phyloP scores from a whole-genome alignment of 2,888 invertebrate genomes.

The Dascillus cervinus region DNA sequence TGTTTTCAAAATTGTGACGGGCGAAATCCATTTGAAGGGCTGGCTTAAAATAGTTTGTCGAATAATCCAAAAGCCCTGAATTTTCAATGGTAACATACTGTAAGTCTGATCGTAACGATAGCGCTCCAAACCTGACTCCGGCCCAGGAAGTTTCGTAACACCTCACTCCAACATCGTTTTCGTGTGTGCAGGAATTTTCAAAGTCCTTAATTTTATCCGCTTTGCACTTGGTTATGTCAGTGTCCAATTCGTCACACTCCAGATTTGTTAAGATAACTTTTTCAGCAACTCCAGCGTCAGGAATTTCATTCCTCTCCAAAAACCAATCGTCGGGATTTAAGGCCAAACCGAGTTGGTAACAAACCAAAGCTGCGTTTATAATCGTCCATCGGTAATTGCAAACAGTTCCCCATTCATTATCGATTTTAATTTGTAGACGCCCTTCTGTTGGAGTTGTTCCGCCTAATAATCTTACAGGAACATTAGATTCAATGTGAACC shows the following conservation, averaged over 20 bases:
- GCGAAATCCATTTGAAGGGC: slow-evolving; percentile 85
- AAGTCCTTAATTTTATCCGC: slow-evolving; percentile 70
- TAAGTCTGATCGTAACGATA: slow-evolving; percentile 79
- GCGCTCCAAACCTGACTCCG: slow-evolving; percentile 81
- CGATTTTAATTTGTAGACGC: slow-evolving; percentile 73
- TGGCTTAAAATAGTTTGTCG: slow-evolving; percentile 78
- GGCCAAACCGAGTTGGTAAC: slow-evolving; percentile 89
- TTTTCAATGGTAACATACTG: slow-evolving; percentile 84
- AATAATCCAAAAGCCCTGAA: slow-evolving; percentile 90
- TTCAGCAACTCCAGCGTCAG: slow-evolving; percentile 67
- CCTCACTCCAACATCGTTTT: slow-evolving; percentile 79
- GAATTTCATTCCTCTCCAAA: slow-evolving; percentile 74
- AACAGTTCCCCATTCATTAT: slow-evolving; percentile 92
- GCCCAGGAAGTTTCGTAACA: slow-evolving; percentile 93
- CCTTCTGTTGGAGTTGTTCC: slow-evolving; percentile 80
- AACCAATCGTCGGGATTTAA: slow-evolving; percentile 90
- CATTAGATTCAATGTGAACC: slow-evolving; percentile 52
- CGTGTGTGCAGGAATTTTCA: slow-evolving; percentile 81
- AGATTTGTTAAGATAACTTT: slow-evolving; percentile 79
- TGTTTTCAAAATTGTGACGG: slow-evolving; percentile 72
- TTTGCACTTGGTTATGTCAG: slow-evolving; percentile 81
- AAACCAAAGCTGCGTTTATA: slow-evolving; percentile 84
- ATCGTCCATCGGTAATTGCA: slow-evolving; percentile 96
- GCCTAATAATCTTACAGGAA: slow-evolving; percentile 73
- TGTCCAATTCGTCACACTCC: slow-evolving; percentile 83